phyloP scores from a whole-genome alignment of 2,888 invertebrate genomes.

The Thecophora atra region DNA sequence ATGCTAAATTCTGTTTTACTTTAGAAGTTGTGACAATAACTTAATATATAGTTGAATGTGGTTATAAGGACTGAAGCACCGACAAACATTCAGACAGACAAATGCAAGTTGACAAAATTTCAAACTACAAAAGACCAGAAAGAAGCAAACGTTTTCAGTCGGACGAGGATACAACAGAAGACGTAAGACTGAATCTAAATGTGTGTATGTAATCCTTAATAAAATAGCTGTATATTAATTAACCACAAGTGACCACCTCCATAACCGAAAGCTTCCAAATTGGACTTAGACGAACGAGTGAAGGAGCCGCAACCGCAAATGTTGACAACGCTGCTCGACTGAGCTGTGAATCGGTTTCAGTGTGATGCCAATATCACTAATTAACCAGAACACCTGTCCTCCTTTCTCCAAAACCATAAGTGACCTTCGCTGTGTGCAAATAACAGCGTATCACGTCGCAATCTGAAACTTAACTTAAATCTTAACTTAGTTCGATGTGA shows the following conservation, averaged over 20 bases:
- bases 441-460: constrained; percentile 17
- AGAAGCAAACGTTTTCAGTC: no score
- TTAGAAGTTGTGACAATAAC: constrained; percentile 28
- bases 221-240: constrained; percentile 17
- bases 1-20: no score
- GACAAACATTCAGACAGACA: background rate
- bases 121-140: no score
- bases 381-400: no score
- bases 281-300: constrained; percentile 1
- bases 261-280: background rate
- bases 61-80: background rate
- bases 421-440: no score
- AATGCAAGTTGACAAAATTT: background rate
- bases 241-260: background rate
- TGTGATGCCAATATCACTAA: no score
- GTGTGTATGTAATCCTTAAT: no score
- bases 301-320: background rate
- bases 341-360: background rate
- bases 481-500: no score
- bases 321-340: background rate
- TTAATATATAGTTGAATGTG: constrained; percentile 29
- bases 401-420: no score
- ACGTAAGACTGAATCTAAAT: background rate
- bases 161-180: no score
- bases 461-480: constrained; percentile 24